A percentile compares a stretch with the other conserved stretches of the same genome.
These are phyloP conservation scores for Spialia ferax DNA, from an alignment of 2,888 invertebrate genomes.

Conservation along the genomic window DNA sequence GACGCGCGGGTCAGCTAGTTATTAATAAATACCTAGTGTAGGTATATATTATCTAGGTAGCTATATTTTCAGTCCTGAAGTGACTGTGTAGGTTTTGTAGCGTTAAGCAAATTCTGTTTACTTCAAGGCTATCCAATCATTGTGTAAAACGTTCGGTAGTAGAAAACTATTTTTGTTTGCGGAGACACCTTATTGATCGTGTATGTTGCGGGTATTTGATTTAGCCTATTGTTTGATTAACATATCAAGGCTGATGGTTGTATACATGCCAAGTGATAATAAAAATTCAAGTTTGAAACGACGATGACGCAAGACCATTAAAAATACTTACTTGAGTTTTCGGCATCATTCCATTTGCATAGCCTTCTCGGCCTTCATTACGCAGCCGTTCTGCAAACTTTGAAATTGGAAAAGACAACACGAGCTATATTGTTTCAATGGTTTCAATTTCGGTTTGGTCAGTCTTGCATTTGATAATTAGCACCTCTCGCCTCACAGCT, in stretches of 20 bases:
- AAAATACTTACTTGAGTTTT: constrained; percentile 81
- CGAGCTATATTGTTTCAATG: constrained; percentile 83
- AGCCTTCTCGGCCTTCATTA: constrained; percentile 82
- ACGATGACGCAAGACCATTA: constrained; percentile 86
- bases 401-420: constrained; percentile 84
- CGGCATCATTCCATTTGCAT: constrained; percentile 84
- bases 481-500: constrained; percentile 73
- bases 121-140: constrained; percentile 33
- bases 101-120: constrained; percentile 11
- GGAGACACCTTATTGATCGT: constrained; percentile 78
- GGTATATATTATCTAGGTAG: not conserved
- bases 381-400: constrained; percentile 85
- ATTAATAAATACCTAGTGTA: too few species aligned
- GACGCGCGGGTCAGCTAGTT: too few species aligned
- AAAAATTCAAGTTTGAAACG: constrained; percentile 85
- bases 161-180: constrained; percentile 70
- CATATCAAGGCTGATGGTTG: constrained; percentile 84
- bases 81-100: constrained; percentile 13
- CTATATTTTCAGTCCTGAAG: not conserved
- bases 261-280: constrained; percentile 85
- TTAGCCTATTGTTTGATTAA: constrained; percentile 84
- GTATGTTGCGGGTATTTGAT: constrained; percentile 77
- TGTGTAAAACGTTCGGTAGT: constrained; percentile 49
- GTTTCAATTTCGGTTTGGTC: constrained; percentile 81
- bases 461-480: constrained; percentile 85